phyloP scores from a whole-genome alignment of 2,797 vertebrate genomes.

The Coregonus sp. region DNA sequence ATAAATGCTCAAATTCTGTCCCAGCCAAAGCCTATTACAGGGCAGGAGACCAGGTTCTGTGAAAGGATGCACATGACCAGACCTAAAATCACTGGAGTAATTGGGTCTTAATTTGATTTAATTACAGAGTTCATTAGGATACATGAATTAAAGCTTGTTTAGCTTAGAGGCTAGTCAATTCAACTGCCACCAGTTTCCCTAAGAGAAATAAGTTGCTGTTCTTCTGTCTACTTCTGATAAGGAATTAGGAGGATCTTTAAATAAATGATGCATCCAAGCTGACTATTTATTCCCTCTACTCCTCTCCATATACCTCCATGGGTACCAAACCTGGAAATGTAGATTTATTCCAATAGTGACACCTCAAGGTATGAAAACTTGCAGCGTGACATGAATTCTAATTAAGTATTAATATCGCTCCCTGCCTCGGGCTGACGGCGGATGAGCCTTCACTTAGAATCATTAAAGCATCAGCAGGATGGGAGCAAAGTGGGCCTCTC shows the following conservation, averaged over 20 bases:
- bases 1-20: conserved; percentile 58
- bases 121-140: conserved; percentile 67
- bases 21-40: conserved; percentile 52
- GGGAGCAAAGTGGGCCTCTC: conserved; percentile 15
- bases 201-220: background rate
- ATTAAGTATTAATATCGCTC: conserved; percentile 45
- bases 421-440: conserved; percentile 32
- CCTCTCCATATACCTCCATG: background rate
- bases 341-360: conserved; percentile 35
- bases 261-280: background rate
- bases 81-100: conserved; percentile 47
- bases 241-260: background rate
- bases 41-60: conserved; percentile 49
- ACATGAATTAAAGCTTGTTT: conserved; percentile 57
- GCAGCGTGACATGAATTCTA: conserved; percentile 35
- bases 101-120: conserved; percentile 68
- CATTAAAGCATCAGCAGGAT: conserved; percentile 33
- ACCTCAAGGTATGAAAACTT: conserved; percentile 38
- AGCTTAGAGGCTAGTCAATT: conserved; percentile 52
- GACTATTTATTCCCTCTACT: background rate
- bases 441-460: conserved; percentile 47
- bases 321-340: conserved; percentile 29
- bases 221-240: background rate
- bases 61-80: conserved; percentile 64
- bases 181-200: conserved; percentile 14